Evolutionary conservation across 1,140 invertebrate species (phyloP).

Genomic region (Mycetomoellerius zeteki): DNA sequence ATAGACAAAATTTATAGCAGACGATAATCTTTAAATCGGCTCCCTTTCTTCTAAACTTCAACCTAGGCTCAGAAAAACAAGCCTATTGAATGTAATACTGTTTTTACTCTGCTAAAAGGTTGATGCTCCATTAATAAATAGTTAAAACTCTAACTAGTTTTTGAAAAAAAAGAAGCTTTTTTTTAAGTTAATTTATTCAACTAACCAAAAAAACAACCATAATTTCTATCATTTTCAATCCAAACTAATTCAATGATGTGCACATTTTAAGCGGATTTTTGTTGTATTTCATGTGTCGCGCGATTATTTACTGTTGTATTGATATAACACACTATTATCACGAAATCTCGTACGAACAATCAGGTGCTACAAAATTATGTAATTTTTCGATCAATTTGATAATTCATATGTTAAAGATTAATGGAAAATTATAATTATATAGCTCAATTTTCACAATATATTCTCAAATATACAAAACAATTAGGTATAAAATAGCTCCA

Average conservation of each 20-base stretch:
- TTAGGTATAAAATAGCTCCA: background rate
- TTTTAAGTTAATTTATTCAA: constrained; percentile 22
- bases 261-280: constrained; percentile 39
- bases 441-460: background rate
- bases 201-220: constrained; percentile 4
- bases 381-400: constrained; percentile 22
- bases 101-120: background rate
- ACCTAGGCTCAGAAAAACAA: background rate
- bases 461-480: background rate
- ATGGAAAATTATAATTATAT: constrained; percentile 13
- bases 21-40: constrained; percentile 22
- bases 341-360: constrained; percentile 15
- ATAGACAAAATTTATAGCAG: constrained; percentile 4
- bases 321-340: background rate
- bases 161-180: background rate
- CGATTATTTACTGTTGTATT: constrained; percentile 8
- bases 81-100: background rate
- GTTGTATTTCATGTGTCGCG: background rate
- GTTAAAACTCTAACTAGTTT: background rate
- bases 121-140: background rate
- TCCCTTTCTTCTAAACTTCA: constrained; percentile 2
- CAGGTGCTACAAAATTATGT: constrained; percentile 2
- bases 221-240: constrained; percentile 4
- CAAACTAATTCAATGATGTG: background rate
- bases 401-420: constrained; percentile 17